Conservation (phyloP, 2,888 invertebrate species). For the Pachycephus smyrnensis region DNA sequence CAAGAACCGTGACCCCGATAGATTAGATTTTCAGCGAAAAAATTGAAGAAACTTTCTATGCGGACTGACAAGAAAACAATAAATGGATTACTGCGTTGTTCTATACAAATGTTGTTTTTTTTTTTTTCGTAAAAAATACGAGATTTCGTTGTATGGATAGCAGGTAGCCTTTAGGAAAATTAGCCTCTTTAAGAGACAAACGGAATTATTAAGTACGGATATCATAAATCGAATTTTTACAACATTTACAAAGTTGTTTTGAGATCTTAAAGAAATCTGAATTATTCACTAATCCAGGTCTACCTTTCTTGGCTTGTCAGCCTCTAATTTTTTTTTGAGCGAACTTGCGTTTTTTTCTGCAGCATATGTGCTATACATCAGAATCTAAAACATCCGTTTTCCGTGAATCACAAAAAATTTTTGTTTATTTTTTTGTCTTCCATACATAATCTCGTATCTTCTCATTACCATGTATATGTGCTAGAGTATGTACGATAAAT, state of each 20-base stretch:
- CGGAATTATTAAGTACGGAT: background rate
- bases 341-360: background rate
- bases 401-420: too few species aligned
- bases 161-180: too few species aligned
- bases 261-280: background rate
- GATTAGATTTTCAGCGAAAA: background rate
- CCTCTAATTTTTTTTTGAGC: background rate
- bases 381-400: background rate
- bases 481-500: too few species aligned
- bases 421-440: too few species aligned
- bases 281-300: background rate
- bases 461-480: too few species aligned
- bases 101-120: background rate
- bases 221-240: background rate
- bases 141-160: background rate
- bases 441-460: too few species aligned
- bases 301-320: background rate
- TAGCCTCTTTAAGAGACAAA: background rate
- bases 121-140: background rate
- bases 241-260: background rate
- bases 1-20: background rate
- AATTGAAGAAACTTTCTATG: background rate
- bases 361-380: background rate
- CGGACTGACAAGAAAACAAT: background rate
- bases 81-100: background rate